phyloP scores from a whole-genome alignment of 2,113 vertebrate species.

The Heteronetta atricapilla region DNA sequence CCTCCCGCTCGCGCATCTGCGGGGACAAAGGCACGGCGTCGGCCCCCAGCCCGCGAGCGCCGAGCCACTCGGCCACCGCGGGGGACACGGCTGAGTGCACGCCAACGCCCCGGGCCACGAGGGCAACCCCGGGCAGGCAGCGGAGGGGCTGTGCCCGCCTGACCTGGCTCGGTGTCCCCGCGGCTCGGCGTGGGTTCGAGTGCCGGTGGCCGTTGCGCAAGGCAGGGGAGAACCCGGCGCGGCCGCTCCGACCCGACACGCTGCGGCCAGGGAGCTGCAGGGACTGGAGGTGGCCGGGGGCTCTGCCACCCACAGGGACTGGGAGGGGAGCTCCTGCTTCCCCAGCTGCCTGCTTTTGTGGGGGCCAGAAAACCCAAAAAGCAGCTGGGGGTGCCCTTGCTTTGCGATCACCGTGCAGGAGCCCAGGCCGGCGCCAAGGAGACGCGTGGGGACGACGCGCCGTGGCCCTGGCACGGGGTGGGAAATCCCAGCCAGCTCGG shows the following conservation, averaged over 20 bases:
- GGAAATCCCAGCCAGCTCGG: neutral
- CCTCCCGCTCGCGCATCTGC: slow-evolving; percentile 88
- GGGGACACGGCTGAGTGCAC: neutral
- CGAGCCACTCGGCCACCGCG: neutral
- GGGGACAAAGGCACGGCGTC: accelerated
- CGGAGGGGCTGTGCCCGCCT: neutral
- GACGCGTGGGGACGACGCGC: neutral
- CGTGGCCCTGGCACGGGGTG: neutral
- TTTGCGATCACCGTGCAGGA: neutral
- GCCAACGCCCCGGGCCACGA: neutral
- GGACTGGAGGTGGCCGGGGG: neutral
- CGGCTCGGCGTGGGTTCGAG: neutral
- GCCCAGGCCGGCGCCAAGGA: neutral
- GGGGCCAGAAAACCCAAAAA: neutral
- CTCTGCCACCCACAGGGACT: neutral
- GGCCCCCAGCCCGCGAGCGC: neutral
- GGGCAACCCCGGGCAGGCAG: neutral
- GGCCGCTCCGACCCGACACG: neutral
- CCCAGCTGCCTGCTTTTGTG: neutral
- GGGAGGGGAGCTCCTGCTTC: neutral
- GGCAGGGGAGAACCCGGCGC: neutral
- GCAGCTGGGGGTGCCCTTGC: neutral
- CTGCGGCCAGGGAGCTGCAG: neutral
- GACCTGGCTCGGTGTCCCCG: no score
- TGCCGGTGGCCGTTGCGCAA: neutral